Evolutionary conservation across 2,888 invertebrate species (phyloP).

Genomic region (Amorpha juglandis): DNA sequence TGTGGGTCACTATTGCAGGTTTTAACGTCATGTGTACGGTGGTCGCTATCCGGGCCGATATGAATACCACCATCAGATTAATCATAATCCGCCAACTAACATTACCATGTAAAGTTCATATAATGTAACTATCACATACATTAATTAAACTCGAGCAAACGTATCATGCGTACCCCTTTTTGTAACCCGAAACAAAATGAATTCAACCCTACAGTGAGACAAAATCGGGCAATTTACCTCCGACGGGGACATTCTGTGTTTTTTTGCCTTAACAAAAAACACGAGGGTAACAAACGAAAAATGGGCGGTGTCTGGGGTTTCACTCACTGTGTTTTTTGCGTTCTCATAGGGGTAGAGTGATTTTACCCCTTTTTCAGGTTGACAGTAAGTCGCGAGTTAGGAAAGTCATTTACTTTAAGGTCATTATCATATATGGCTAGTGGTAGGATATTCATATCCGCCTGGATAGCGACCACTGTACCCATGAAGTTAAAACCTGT

Average conservation of each 20-base stretch:
- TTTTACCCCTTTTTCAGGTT: slow-evolving; percentile 4
- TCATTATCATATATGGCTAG: no score
- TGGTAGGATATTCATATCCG: no score
- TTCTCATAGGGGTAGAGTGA: slow-evolving; percentile 21
- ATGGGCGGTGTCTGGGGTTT: slow-evolving; percentile 29
- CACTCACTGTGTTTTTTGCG: slow-evolving; percentile 30
- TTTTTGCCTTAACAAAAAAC: slow-evolving; percentile 7
- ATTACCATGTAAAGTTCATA: background rate
- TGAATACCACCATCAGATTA: no score
- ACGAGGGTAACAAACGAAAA: slow-evolving; percentile 28
- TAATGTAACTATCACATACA: background rate
- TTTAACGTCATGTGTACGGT: no score
- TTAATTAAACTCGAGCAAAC: slow-evolving; percentile 13
- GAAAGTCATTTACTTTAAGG: background rate
- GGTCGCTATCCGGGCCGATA: no score
- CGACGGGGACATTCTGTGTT: background rate
- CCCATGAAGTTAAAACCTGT: no score
- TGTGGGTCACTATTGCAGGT: no score
- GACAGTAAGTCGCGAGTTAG: background rate
- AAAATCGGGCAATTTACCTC: slow-evolving; percentile 18
- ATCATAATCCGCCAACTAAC: slow-evolving; percentile 3
- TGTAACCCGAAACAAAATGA: slow-evolving; percentile 12
- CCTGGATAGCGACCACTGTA: no score
- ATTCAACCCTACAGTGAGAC: slow-evolving; percentile 10
- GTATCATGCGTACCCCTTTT: slow-evolving; percentile 1